phyloP scores from a whole-genome alignment of 2,888 invertebrate species.

The Cantharis flavilabris region DNA sequence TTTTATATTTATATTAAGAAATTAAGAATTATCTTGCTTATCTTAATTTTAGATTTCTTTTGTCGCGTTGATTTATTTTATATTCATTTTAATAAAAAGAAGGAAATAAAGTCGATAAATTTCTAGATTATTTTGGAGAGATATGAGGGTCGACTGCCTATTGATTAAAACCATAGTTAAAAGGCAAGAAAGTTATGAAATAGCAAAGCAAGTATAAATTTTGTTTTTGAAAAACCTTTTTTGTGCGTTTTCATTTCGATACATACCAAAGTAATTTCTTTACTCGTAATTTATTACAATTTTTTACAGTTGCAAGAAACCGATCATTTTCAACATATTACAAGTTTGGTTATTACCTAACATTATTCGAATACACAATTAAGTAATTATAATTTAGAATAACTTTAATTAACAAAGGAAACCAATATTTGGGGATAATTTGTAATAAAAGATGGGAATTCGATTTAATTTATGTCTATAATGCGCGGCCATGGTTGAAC shows the following conservation, averaged over 20 bases:
- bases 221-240: background rate
- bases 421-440: slow-evolving; percentile 13
- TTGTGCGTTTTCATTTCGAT: background rate
- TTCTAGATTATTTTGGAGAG: background rate
- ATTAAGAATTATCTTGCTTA: background rate
- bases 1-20: background rate
- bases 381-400: background rate
- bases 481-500: slow-evolving; percentile 32
- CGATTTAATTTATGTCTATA: slow-evolving; percentile 39
- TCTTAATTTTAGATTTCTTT: background rate
- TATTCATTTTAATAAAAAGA: background rate
- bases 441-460: slow-evolving; percentile 6
- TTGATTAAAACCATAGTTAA: background rate
- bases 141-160: background rate
- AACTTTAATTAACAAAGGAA: slow-evolving; percentile 20
- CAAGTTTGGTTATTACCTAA: background rate
- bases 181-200: background rate
- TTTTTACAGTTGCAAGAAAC: background rate
- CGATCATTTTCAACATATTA: background rate
- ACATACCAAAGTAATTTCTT: background rate
- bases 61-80: background rate
- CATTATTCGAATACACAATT: background rate
- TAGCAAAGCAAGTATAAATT: background rate
- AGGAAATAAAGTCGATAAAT: background rate
- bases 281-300: background rate